Evolutionary conservation across 2,888 invertebrate species (phyloP), one percentile per base, ranked within the genome.

Genomic region (Pemphredon lugubris): DNA sequence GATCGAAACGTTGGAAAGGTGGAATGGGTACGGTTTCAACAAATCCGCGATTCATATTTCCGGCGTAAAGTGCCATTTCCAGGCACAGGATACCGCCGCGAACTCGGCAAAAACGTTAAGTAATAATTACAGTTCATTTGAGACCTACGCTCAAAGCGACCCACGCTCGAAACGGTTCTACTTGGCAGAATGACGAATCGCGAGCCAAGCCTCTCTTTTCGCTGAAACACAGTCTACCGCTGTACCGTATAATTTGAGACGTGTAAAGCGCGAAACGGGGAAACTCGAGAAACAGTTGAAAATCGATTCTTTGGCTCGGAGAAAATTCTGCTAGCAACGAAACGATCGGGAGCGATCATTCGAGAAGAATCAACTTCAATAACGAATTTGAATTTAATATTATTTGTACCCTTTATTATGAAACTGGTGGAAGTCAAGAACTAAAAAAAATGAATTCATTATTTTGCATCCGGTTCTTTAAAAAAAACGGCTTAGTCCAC

Each of bases 111-210:
- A 42, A 48, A 40, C 13, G 42, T 9, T 23, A 9, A 21, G 23
- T 37, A 34, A 39, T 68, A 69, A 68, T 68, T 68, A 51, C 45
- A 26, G 68, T 51, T 45, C 37, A 16, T 58, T 69, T 26, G 26
- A 69, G 44, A 50, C 44, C 51, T 69, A 69, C 58, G 45, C 37
- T 14, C 5, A 20, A 0, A 2, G 11, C 44, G 18, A 9, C 57
- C 57, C 37, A 68, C 68, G 57, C 68, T 45, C 7, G 7, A 11
- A 7, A 21, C 45, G 14, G n/a, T n/a, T 34, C 51, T 32, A 14
- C 23, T 32, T 16, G 23, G 20, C 65, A 18, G 66, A 47, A 47
- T 47, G 67, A 66, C 66, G 55, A 67, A 48, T 66, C 67, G 13
- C 44, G 68, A 26, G 67, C 50, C 57, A 50, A 50, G 45, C 50